These are phyloP conservation scores for Pangasius djambal DNA, from an alignment of 2,797 vertebrate species.

Conservation along the genomic window DNA sequence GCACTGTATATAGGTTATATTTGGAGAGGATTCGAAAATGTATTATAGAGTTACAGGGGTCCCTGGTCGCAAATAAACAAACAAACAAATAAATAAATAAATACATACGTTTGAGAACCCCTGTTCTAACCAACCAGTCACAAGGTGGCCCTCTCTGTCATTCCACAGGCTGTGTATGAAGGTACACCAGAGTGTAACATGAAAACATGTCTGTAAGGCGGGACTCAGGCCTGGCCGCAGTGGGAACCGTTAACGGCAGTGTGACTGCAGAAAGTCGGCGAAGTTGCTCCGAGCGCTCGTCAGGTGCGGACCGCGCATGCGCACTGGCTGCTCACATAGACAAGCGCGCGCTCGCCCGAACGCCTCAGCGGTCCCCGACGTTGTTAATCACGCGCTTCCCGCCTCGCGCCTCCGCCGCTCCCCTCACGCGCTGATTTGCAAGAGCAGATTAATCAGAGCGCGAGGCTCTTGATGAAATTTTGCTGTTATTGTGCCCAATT, in stretches of 20 bases:
- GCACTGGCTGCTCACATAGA: constrained; percentile 71
- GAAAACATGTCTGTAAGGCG: too few relatives aligned
- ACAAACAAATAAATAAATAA: too few relatives aligned
- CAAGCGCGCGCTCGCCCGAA: constrained; percentile 73
- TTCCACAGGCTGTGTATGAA: not conserved
- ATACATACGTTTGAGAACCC: not conserved
- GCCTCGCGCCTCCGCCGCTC: constrained; percentile 69
- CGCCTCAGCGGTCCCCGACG: constrained; percentile 76
- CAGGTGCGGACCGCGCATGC: constrained; percentile 60
- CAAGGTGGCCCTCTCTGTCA: not conserved
- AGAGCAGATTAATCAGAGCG: constrained; percentile 98
- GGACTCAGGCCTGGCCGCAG: constrained; percentile 5
- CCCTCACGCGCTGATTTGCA: constrained; percentile 92
- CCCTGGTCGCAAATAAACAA: not conserved
- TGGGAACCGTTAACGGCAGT: constrained; percentile 65
- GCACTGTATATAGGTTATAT: not conserved
- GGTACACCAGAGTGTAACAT: not conserved
- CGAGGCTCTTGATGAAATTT: constrained; percentile 97
- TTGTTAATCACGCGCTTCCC: constrained; percentile 87
- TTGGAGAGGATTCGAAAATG: not conserved
- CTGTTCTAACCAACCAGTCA: not conserved
- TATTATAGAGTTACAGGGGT: not conserved
- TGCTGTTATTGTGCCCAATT: constrained; percentile 99
- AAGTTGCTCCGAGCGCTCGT: constrained; percentile 64
- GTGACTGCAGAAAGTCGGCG: constrained; percentile 58